Base-by-base conservation (phyloP, 2,888 invertebrate genomes). In the Parapristionchus giblindavisi region DNA sequence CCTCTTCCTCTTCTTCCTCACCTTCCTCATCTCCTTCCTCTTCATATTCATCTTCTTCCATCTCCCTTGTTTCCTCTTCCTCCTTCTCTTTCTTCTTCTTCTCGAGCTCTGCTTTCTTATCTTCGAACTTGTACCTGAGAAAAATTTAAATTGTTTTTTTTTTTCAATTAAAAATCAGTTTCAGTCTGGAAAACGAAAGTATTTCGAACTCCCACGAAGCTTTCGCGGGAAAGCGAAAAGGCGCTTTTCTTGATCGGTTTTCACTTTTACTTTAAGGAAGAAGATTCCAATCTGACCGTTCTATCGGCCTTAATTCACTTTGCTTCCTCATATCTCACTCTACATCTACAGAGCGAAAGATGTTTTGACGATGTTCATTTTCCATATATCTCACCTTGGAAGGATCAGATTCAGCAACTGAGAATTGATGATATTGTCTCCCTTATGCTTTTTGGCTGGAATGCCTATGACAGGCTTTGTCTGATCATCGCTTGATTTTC, bases 361-460 rank as follows among this genome's bases (percentile, higher is more conserved):
- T n/a, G n/a, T n/a, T n/a, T n/a, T n/a, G n/a, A n/a, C n/a, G n/a
- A n/a, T n/a, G n/a, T n/a, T n/a, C n/a, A n/a, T n/a, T 21, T 65
- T 66, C 34, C 21, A 14, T 52, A 52, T 51, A 29, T 29, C 38
- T 38, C n/a, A 80, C 80, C 79, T 79, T 48, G 83, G 83, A 21
- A 83, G 75, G n/a, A 83, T 72, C 36, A 80, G 68, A 14, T 78
- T 79, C 58, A 83, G 60, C 51, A 83, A 76, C 34, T 81, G 79
- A 29, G 77, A 81, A 61, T 77, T 82, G 52, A 83, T 83, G 66
- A 83, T 83, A n/a, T 63, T 75, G 63, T 83, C 81, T n/a, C 79
- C 79, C 63, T 81, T 81, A 21, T 76, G 77, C 60, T 78, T 79
- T 29, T 48, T 48, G n/a, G n/a, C n/a, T n/a, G n/a, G n/a, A n/a